Base-by-base conservation (phyloP, 2,888 invertebrate species). In the Ophion slaviceki region DNA sequence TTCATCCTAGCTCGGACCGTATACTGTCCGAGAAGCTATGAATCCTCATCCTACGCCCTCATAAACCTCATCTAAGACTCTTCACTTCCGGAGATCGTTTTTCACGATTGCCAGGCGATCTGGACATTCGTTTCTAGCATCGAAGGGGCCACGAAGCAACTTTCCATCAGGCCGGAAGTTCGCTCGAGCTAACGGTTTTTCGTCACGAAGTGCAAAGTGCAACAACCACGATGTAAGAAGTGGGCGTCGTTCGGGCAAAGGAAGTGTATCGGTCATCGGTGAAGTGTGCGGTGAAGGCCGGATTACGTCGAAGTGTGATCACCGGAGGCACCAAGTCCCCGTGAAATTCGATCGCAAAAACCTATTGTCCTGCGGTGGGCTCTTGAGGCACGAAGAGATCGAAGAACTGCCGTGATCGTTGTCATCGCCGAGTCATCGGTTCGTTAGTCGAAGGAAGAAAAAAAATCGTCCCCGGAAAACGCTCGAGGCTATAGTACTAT, bases 361-460 rank as follows among this genome's bases (percentile, higher is more conserved):
- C 61, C 76, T 74, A 79, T 80, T 79, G 77, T 57, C 59, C 74
- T 6, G 5, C 47, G 47, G 32, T 72, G 59, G 57, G 32, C 24
- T 28, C 17, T 74, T 28, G 57, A 59, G 64, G 28, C 17, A 14
- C 4, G 32, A 11, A 68, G 74, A 59, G 20, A 59, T 59, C n/a
- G 36, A 59, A 17, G 32, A 68, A 71, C 71, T 53, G 20, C 6
- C 66, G 59, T 40, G 57, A 59, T 36, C n/a, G 5, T 76, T 59
- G 72, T 76, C 76, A 79, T 82, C 82, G 79, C 53, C 82, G 79
- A 82, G 79, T 85, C 85, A 80, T 82, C 82, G 36, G 17, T 79
- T 47, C 24, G 59, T 68, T 53, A 47, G 47, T 64, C 45, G n/a
- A 11, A 5, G 45, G 24, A 68, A 11, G 17, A 67, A 76, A 61